Conservation (phyloP, 2,888 invertebrate species). For the Xylota segnis region DNA sequence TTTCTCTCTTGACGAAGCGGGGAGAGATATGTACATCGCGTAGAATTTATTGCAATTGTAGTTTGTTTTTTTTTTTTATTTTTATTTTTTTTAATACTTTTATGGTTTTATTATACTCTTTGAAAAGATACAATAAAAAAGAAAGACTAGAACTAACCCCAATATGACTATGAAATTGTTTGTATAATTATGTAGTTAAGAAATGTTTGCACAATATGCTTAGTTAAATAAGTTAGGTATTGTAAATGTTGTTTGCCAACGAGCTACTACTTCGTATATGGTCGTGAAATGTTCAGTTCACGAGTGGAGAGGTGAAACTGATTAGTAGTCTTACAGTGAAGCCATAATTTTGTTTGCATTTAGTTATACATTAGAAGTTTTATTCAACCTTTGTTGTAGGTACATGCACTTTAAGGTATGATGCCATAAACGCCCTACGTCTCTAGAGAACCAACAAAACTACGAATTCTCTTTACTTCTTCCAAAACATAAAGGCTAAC, state of each 20-base stretch:
- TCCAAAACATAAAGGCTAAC: no score
- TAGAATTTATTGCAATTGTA: slow-evolving; percentile 60
- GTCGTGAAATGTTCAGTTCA: background rate
- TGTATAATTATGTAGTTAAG: slow-evolving; percentile 52
- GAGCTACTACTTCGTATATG: background rate
- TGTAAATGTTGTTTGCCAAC: background rate
- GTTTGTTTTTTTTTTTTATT: slow-evolving; percentile 48
- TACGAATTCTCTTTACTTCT: no score
- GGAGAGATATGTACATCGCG: slow-evolving; percentile 26
- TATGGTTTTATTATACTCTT: slow-evolving; percentile 13
- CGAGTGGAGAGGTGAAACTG: no score
- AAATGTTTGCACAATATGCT: slow-evolving; percentile 4
- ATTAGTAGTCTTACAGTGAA: no score
- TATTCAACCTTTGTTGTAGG: no score
- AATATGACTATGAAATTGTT: slow-evolving; percentile 35
- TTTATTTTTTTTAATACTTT: slow-evolving; percentile 29
- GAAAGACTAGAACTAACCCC: slow-evolving; percentile 35
- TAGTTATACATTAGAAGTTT: no score
- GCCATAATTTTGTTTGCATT: no score
- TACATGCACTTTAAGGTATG: no score
- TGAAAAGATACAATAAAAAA: slow-evolving; percentile 12
- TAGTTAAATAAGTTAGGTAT: background rate
- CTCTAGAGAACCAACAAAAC: no score
- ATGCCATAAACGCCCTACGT: no score
- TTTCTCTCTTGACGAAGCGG: slow-evolving; percentile 14